A percentile compares a stretch with the other conserved stretches of the same genome.
Evolutionary conservation across 2,888 invertebrate genomes (phyloP).

Genomic region (Mesodorylaimus sp.): DNA sequence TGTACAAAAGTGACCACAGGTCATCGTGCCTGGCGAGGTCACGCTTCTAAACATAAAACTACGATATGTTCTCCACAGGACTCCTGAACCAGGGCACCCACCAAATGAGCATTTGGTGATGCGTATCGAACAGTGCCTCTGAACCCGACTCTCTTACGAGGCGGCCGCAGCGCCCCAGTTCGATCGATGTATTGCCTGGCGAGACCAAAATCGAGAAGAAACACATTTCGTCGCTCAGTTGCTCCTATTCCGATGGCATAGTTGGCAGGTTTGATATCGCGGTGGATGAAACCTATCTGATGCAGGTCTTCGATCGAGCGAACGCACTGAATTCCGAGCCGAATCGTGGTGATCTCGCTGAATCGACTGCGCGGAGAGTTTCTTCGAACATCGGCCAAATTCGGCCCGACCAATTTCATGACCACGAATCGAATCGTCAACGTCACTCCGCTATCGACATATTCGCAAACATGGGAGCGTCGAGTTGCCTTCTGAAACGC

Average conservation of each 20-base stretch:
- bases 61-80: too few species aligned
- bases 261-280: too few species aligned
- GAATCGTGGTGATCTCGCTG: slow-evolving; percentile 73
- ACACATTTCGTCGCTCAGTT: too few species aligned
- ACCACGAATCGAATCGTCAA: too few species aligned
- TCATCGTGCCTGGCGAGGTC: slow-evolving; percentile 98
- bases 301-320: too few species aligned
- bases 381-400: slow-evolving; percentile 74
- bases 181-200: slow-evolving; percentile 75
- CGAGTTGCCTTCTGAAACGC: too few species aligned
- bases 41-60: slow-evolving; percentile 78
- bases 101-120: slow-evolving; percentile 90
- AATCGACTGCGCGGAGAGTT: slow-evolving; percentile 84
- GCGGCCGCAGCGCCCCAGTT: slow-evolving; percentile 69
- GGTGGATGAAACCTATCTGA: slow-evolving; percentile 85
- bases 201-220: slow-evolving; percentile 93
- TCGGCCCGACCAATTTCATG: slow-evolving; percentile 89
- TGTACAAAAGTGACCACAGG: slow-evolving; percentile 95
- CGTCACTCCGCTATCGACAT: too few species aligned
- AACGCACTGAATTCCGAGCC: slow-evolving; percentile 81
- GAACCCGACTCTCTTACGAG: slow-evolving; percentile 84
- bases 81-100: too few species aligned
- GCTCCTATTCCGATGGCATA: slow-evolving; percentile 40
- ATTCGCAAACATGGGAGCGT: too few species aligned
- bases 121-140: slow-evolving; percentile 83